phyloP scores from a whole-genome alignment of 2,113 vertebrate genomes.

The Kryptolebias marmoratus region DNA sequence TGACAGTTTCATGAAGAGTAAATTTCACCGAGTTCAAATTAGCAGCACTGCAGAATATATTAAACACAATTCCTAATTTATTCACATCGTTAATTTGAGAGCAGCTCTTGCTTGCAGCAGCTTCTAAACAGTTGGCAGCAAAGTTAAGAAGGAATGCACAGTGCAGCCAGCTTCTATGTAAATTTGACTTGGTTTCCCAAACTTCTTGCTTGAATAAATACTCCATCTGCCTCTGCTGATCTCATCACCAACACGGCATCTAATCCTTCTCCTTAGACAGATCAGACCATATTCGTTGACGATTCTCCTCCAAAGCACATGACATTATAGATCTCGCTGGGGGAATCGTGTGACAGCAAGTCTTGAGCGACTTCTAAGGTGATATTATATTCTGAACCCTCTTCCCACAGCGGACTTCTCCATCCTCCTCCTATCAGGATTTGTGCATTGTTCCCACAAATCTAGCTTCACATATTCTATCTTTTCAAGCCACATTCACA shows the following conservation, averaged over 20 bases:
- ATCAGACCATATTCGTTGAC: slow-evolving; percentile 33
- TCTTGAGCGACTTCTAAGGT: slow-evolving; percentile 34
- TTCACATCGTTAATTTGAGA: slow-evolving; percentile 38
- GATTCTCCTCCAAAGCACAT: slow-evolving; percentile 46
- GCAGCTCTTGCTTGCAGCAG: slow-evolving; percentile 25
- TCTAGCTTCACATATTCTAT: slow-evolving; percentile 28
- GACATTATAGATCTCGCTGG: slow-evolving; percentile 33
- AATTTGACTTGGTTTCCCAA: slow-evolving; percentile 56
- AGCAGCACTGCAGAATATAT: slow-evolving; percentile 43
- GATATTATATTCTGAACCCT: slow-evolving; percentile 43
- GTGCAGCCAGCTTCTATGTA: slow-evolving; percentile 43
- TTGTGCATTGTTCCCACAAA: slow-evolving; percentile 20
- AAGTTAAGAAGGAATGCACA: slow-evolving; percentile 37
- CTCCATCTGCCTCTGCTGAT: slow-evolving; percentile 72
- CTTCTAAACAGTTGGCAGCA: slow-evolving; percentile 45
- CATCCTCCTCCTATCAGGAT: slow-evolving; percentile 1
- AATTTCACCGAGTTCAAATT: slow-evolving; percentile 30
- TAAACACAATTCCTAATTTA: slow-evolving; percentile 42
- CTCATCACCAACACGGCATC: slow-evolving; percentile 64
- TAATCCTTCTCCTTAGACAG: slow-evolving; percentile 63
- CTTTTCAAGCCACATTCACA: slow-evolving; percentile 31
- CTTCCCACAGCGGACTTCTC: slow-evolving; percentile 9
- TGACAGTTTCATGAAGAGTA: slow-evolving; percentile 37
- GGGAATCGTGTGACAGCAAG: slow-evolving; percentile 33
- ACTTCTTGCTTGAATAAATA: slow-evolving; percentile 60